Percentiles rank a stretch among this genome's conserved stretches.
These are phyloP conservation scores for Saccostrea glomerata DNA, from an alignment of 1,140 invertebrate species.

Conservation along the genomic window DNA sequence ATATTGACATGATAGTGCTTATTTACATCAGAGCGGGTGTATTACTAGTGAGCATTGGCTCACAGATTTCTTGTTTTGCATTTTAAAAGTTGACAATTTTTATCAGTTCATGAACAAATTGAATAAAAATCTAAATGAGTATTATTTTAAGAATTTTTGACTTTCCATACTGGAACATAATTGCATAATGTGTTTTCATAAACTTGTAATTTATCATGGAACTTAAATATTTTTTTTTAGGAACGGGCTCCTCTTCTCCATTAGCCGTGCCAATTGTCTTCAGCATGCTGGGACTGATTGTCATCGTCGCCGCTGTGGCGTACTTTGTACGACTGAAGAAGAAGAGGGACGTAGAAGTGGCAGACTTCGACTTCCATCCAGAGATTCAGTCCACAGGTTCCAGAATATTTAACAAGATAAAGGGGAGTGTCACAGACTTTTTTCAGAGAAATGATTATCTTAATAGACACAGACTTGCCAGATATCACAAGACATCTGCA, in stretches of 20 bases:
- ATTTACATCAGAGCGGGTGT: no score
- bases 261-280: constrained; percentile 10
- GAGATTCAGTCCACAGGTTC: constrained; percentile 29
- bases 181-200: no score
- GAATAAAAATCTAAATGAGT: no score
- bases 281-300: constrained; percentile 40
- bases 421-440: background rate
- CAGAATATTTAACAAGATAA: constrained; percentile 4
- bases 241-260: background rate
- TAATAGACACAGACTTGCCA: background rate
- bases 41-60: no score
- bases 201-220: no score
- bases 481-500: background rate
- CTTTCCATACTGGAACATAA: no score
- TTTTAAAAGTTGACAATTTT: no score
- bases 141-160: no score
- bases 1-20: no score
- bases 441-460: background rate
- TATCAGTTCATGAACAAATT: no score
- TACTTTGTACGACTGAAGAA: background rate
- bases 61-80: no score
- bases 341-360: constrained; percentile 27
- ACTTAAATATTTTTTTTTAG: background rate
- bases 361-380: constrained; percentile 52
- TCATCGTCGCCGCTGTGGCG: background rate